Conservation (phyloP, 1,140 invertebrate genomes). For the Aporrectodea caliginosa region DNA sequence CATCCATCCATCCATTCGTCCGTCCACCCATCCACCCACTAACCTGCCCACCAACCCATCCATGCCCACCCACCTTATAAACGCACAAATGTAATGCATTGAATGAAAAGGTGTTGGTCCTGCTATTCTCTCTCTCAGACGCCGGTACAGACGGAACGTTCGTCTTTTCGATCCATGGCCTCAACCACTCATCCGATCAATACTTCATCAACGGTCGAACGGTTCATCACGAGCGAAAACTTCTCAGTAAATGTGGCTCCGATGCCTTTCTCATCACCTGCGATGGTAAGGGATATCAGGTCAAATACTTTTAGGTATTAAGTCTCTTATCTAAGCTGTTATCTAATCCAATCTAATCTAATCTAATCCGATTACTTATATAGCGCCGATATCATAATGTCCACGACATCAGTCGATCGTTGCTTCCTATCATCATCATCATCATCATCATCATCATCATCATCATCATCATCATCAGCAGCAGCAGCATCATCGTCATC, state of each 20-base stretch:
- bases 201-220: background rate
- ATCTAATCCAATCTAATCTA: background rate
- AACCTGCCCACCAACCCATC: background rate
- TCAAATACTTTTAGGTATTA: background rate
- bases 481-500: slow-evolving; percentile 22
- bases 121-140: background rate
- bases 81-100: background rate
- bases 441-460: slow-evolving; percentile 29
- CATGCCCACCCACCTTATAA: background rate
- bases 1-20: background rate
- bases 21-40: background rate
- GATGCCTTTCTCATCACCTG: background rate
- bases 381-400: background rate
- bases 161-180: background rate
- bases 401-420: background rate
- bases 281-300: too few species aligned
- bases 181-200: background rate
- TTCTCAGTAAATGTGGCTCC: background rate
- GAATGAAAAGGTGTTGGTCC: background rate
- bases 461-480: slow-evolving; percentile 30
- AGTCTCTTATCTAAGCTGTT: background rate
- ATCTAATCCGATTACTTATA: background rate
- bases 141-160: background rate
- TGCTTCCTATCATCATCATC: slow-evolving; percentile 25
- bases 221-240: background rate